Percentiles rank a stretch among this genome's conserved stretches.
Evolutionary conservation across 1,140 invertebrate genomes (phyloP).

Genomic region (Drosophila kikkawai): DNA sequence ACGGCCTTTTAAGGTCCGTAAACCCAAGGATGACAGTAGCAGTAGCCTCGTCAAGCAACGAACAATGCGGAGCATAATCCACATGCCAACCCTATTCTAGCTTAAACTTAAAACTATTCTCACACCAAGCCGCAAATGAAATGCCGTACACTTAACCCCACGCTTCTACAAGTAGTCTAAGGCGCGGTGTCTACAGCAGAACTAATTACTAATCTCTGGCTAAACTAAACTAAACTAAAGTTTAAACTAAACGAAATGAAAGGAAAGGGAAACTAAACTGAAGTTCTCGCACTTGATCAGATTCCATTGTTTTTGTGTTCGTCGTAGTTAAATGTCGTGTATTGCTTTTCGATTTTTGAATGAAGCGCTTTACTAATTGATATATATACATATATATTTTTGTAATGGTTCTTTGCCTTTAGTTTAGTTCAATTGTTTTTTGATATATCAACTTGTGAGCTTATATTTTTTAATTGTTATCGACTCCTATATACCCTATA

Average conservation of each 20-base stretch:
- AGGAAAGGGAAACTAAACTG: slow-evolving; percentile 12
- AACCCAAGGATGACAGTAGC: slow-evolving; percentile 31
- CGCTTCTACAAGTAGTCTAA: slow-evolving; percentile 64
- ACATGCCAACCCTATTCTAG: slow-evolving; percentile 66
- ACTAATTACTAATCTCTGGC: slow-evolving; percentile 65
- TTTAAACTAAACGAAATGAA: slow-evolving; percentile 38
- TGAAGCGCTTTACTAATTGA: slow-evolving; percentile 35
- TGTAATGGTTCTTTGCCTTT: slow-evolving; percentile 72
- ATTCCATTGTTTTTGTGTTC: slow-evolving; percentile 59
- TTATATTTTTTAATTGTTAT: slow-evolving; percentile 80
- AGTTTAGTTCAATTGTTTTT: slow-evolving; percentile 80
- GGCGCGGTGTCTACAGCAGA: slow-evolving; percentile 68
- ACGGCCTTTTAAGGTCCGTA: slow-evolving; percentile 74
- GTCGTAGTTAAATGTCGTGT: slow-evolving; percentile 66
- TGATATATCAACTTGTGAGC: slow-evolving; percentile 71
- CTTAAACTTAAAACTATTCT: slow-evolving; percentile 71
- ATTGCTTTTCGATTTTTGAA: slow-evolving; percentile 16
- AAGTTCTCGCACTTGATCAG: slow-evolving; percentile 28
- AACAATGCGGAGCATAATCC: slow-evolving; percentile 79
- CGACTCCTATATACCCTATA: slow-evolving; percentile 67
- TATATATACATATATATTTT: slow-evolving; percentile 54
- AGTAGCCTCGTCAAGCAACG: slow-evolving; percentile 65
- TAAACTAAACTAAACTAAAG: slow-evolving; percentile 42
- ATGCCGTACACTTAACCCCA: slow-evolving; percentile 63
- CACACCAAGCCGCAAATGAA: slow-evolving; percentile 67